These are phyloP conservation scores for Muntiacus reevesi DNA, from an alignment of 2,113 vertebrate genomes.

Conservation along the genomic window DNA sequence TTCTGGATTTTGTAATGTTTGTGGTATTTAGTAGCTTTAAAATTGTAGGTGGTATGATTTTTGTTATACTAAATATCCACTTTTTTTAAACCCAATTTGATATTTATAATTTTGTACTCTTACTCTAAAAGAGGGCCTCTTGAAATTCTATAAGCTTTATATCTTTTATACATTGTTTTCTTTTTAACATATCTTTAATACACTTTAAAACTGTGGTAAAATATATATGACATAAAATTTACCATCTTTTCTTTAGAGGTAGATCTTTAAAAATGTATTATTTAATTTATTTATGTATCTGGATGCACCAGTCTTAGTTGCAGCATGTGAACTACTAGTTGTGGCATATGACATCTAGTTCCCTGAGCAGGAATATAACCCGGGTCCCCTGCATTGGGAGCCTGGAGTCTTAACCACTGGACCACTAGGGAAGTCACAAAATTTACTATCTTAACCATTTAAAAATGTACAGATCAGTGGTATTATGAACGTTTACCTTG, in stretches of 20 bases:
- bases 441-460: not conserved
- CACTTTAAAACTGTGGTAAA: not conserved
- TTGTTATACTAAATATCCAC: not conserved
- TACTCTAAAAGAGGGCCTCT: not conserved
- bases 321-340: not conserved
- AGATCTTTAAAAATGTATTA: not conserved
- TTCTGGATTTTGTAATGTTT: not conserved
- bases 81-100: not conserved
- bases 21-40: not conserved
- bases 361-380: not conserved
- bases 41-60: not conserved
- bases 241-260: not conserved
- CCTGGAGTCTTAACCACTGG: not conserved
- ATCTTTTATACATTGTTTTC: not conserved
- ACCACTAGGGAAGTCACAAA: not conserved
- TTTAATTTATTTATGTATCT: not conserved
- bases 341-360: not conserved
- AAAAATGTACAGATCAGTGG: not conserved
- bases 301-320: fast-evolving
- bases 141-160: not conserved
- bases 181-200: not conserved
- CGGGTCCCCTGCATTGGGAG: fast-evolving
- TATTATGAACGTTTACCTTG: not conserved
- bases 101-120: not conserved
- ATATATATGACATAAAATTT: not conserved